phyloP scores from a whole-genome alignment of 2,888 invertebrate genomes.

The Ormyrus thymus region DNA sequence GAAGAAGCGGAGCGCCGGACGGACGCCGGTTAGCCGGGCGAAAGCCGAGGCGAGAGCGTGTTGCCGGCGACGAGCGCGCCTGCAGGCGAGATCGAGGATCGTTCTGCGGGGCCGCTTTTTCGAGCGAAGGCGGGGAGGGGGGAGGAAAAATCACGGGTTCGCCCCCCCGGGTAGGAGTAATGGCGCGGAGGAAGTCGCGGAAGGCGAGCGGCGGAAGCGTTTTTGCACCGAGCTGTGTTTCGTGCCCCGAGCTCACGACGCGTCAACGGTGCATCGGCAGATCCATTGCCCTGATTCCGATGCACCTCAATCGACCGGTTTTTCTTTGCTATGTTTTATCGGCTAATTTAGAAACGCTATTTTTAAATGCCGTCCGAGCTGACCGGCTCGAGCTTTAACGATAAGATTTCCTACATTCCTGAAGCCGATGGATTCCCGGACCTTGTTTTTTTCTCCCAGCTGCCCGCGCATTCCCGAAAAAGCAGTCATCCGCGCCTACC shows the following conservation, averaged over 20 bases:
- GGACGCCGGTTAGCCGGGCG: conserved; percentile 27
- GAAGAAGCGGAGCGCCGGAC: conserved; percentile 20
- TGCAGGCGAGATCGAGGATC: too few species aligned
- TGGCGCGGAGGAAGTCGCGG: conserved; percentile 33
- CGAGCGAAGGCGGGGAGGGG: not conserved
- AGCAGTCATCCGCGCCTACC: conserved; percentile 38
- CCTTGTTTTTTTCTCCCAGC: not conserved
- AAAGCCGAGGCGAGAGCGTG: too few species aligned
- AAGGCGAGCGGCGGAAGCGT: conserved; percentile 22
- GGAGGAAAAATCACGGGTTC: conserved; percentile 24
- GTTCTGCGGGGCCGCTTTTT: too few species aligned
- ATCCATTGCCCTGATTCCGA: not conserved
- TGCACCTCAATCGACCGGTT: too few species aligned
- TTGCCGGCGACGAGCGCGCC: too few species aligned
- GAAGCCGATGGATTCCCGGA: conserved; percentile 25
- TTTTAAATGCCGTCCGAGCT: too few species aligned
- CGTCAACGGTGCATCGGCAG: conserved; percentile 1
- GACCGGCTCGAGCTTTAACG: too few species aligned
- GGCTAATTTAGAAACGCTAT: too few species aligned
- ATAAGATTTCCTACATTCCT: conserved; percentile 16
- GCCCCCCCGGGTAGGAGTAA: not conserved
- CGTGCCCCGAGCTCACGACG: not conserved
- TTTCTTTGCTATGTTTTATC: too few species aligned
- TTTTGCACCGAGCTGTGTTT: not conserved
- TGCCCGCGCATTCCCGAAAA: not conserved